These are phyloP conservation scores for Machimus atricapillus DNA, from an alignment of 2,888 invertebrate species.

Conservation along the genomic window DNA sequence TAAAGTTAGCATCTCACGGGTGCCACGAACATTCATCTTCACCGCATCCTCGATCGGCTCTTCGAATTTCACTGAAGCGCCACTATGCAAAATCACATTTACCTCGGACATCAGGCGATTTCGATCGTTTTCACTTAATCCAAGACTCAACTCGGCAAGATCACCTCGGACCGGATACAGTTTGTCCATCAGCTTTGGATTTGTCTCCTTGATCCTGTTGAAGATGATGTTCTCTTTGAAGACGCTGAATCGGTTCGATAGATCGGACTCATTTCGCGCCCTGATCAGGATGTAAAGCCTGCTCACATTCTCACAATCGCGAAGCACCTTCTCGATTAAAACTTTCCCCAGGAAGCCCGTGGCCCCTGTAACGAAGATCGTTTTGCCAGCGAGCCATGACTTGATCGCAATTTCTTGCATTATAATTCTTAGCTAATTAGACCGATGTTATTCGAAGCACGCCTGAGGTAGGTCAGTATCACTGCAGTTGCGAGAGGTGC, in stretches of 20 bases:
- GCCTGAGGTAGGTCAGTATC: background rate
- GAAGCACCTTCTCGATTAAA: conserved; percentile 50
- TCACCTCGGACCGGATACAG: conserved; percentile 43
- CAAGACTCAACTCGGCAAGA: conserved; percentile 22
- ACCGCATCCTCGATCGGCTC: conserved; percentile 61
- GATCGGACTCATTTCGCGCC: conserved; percentile 35
- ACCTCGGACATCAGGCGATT: conserved; percentile 50
- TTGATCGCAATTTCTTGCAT: conserved; percentile 19
- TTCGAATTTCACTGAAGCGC: conserved; percentile 66
- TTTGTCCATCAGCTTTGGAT: conserved; percentile 40
- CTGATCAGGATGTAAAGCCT: conserved; percentile 48
- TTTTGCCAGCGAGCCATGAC: conserved; percentile 15
- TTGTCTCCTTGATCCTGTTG: conserved; percentile 7
- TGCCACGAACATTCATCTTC: conserved; percentile 48
- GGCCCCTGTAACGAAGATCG: conserved; percentile 48
- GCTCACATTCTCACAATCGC: conserved; percentile 49
- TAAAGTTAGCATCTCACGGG: conserved; percentile 45
- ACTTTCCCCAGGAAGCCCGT: conserved; percentile 52
- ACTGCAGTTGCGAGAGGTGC: background rate
- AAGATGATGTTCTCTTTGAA: conserved; percentile 41
- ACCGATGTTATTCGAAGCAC: background rate
- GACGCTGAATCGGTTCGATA: conserved; percentile 38
- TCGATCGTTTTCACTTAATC: conserved; percentile 37
- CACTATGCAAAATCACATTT: conserved; percentile 65
- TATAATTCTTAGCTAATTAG: background rate